These are phyloP conservation scores for Eolophus roseicapilla DNA, from an alignment of 2,113 vertebrate genomes.

Conservation along the genomic window DNA sequence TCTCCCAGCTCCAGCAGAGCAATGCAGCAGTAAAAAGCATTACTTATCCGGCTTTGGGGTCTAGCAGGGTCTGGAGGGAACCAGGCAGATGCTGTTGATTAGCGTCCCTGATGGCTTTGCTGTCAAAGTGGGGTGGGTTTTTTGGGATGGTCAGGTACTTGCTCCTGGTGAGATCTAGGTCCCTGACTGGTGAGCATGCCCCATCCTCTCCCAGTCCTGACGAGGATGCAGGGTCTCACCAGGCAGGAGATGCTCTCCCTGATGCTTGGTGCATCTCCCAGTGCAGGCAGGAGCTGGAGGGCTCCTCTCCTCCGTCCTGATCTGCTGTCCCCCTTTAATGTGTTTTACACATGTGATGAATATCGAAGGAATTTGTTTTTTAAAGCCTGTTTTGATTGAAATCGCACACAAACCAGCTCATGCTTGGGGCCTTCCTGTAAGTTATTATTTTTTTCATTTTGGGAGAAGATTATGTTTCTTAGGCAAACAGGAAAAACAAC, in stretches of 20 bases:
- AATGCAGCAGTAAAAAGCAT: too few species aligned
- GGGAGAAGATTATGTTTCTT: constrained; percentile 58
- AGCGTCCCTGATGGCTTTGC: background rate
- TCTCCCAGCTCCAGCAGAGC: background rate
- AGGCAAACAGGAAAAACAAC: constrained; percentile 67
- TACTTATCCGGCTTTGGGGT: background rate
- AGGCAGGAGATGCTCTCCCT: background rate
- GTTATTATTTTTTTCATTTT: constrained; percentile 64
- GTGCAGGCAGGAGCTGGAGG: background rate
- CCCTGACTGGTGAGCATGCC: background rate
- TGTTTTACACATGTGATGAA: constrained; percentile 48
- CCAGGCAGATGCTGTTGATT: background rate
- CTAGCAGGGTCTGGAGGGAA: background rate
- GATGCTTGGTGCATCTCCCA: background rate
- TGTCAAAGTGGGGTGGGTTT: background rate
- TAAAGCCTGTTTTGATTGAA: constrained; percentile 67
- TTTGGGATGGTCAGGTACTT: background rate
- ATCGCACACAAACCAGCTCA: constrained; percentile 9
- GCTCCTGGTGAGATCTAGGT: background rate
- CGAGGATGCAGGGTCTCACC: background rate
- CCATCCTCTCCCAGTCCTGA: background rate
- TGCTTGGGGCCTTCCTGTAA: constrained; percentile 52
- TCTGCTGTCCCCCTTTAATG: constrained; percentile 5
- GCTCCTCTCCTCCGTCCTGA: background rate
- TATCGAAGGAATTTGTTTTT: constrained; percentile 56